Percentiles rank a stretch among this genome's conserved stretches.
phyloP scores from a whole-genome alignment of 2,888 invertebrate species.

The Lycophotia porphyrea region DNA sequence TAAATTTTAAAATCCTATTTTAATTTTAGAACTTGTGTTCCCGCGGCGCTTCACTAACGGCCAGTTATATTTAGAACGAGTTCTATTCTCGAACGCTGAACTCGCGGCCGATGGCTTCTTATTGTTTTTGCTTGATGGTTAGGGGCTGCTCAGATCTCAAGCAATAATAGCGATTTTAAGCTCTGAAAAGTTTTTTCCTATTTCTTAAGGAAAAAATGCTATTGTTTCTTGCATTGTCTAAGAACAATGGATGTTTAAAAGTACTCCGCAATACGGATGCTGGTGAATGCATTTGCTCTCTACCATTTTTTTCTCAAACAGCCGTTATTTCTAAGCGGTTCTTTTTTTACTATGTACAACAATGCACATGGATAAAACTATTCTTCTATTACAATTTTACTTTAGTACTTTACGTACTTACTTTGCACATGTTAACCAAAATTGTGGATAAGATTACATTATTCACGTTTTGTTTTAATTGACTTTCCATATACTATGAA shows the following conservation, averaged over 20 bases:
- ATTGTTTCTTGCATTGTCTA: conserved; percentile 53
- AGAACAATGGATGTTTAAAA: conserved; percentile 49
- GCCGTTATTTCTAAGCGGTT: conserved; percentile 1
- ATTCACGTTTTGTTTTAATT: not conserved
- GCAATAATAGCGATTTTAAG: conserved; percentile 49
- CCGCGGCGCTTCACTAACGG: conserved; percentile 87
- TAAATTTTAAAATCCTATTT: conserved; percentile 84
- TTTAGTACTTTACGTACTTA: no score
- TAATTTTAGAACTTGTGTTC: conserved; percentile 84
- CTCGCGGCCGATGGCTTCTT: conserved; percentile 87
- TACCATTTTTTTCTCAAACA: not conserved
- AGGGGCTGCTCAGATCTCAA: conserved; percentile 67
- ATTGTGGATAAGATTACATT: no score
- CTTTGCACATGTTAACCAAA: not conserved
- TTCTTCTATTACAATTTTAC: not conserved
- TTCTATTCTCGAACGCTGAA: conserved; percentile 88
- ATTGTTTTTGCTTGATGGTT: conserved; percentile 84
- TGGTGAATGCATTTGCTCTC: conserved; percentile 40
- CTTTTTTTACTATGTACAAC: not conserved
- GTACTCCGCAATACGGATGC: conserved; percentile 20
- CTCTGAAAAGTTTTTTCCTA: conserved; percentile 32
- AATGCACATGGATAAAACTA: not conserved
- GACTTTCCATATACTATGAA: not conserved
- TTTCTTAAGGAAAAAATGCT: conserved; percentile 31
- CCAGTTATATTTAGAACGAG: conserved; percentile 86